Evolutionary conservation across 2,888 invertebrate species (phyloP), one percentile per base, ranked within the genome.

Genomic region (Papilio elwesi): DNA sequence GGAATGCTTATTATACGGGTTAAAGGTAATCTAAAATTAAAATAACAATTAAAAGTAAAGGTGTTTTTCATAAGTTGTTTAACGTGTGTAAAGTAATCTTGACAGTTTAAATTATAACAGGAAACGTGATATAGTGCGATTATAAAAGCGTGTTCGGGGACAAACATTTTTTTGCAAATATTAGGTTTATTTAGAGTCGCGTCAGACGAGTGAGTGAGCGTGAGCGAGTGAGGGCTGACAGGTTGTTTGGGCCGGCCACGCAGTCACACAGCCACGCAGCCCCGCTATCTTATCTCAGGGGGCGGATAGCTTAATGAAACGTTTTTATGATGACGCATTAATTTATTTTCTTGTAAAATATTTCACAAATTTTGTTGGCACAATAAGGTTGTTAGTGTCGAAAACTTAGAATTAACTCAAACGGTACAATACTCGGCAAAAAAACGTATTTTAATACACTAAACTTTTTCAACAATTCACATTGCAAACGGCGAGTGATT

Each of bases 321-420:
- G 78, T 83, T 86, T 87, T 82, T 80, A 82, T 80, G 79, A 71
- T 80, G 83, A 84, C 83, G 76, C 80, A 82, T 81, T 76, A 73
- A 68, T 72, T 74, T 78, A 76, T 78, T 79, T 79, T 82, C 81
- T 79, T 82, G 74, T 65, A 53, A 68, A 43, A 71, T 71, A 69
- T 71, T 51, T 66, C 13, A 69, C 48, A 59, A 57, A 26, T 16
- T 47, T 38, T 43, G 63, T 52, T 52, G 3, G 38, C 38, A 52
- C 52, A 66, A 53, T 38, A 15, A 38, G 66, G 26, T 26, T 4
- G 26, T 26, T 26, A 26, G 26, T 26, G 26, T 26, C 26, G 26
- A 2, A 26, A 59, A 43, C 59, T 43, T 38, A 51, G 6, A 51
- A 51, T 13, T 43, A 43, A 43, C 43, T 43, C 43, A 11, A 57